Evolutionary conservation across 1,140 invertebrate species (phyloP).

Genomic region (Psilanteris sp.): DNA sequence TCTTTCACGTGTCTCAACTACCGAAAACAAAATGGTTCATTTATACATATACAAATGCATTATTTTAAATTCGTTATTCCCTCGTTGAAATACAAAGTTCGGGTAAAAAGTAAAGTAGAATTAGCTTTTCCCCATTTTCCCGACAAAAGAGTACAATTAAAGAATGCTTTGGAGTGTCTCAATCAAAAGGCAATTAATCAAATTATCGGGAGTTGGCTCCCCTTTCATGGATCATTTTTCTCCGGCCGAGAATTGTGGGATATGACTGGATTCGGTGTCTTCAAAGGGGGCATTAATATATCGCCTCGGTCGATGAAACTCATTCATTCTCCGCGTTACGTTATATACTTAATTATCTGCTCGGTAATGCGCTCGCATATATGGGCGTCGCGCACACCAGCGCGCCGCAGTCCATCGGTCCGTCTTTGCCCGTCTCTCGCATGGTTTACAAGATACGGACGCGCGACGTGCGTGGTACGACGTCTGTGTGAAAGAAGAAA

Average conservation of each 20-base stretch:
- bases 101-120: no score
- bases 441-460: constrained; percentile 10
- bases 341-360: constrained; percentile 53
- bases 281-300: constrained; percentile 49
- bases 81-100: no score
- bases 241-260: not conserved
- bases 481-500: constrained; percentile 63
- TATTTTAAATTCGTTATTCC: no score
- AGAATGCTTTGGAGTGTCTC: not conserved
- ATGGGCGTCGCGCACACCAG: constrained; percentile 1
- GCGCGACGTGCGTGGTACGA: constrained; percentile 39
- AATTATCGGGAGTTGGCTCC: not conserved
- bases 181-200: constrained; percentile 27
- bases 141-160: no score
- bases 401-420: not conserved
- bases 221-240: constrained; percentile 13
- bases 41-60: no score
- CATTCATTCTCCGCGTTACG: constrained; percentile 54
- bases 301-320: constrained; percentile 39
- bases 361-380: constrained; percentile 33
- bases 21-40: no score
- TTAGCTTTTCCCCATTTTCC: no score
- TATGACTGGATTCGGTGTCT: constrained; percentile 27
- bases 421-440: constrained; percentile 22
- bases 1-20: no score